Base-by-base conservation (phyloP, 2,797 vertebrate species). In the Apogon hyalosoma region DNA sequence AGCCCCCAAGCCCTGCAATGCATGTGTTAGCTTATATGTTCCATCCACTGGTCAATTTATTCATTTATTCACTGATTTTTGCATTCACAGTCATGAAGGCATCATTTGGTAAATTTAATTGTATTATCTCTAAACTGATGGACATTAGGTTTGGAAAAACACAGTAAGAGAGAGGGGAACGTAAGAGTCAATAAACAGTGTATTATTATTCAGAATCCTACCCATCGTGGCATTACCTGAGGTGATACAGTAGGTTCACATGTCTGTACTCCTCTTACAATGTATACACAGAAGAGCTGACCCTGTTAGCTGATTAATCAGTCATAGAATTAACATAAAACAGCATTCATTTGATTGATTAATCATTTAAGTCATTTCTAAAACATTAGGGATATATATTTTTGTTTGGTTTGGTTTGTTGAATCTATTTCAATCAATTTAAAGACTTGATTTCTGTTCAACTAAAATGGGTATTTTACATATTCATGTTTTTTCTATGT, bases 1-100 rank as follows among this genome's bases (percentile, higher is more conserved):
- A 90, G 90, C 91, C 93, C 93, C 85, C 84, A 28, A 90, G 93
- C 92, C 63, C 79, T 75, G 69, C 84, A 83, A 82, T 58, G 85
- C 89, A 86, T 80, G 87, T 88, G 87, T 85, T 87, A 72, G 79
- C 83, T 90, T 84, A 85, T 82, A 84, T 79, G 78, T 75, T 79
- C 80, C 82, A 79, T 86, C 77, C 78, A 63, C 72, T 55, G 75
- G 82, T 73, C 84, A 87, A 90, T 88, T 90, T 90, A 90, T 91
- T 91, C 87, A 92, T 92, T 70, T 91, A 92, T 93, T 86, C 90
- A 80, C 39, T 73, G 53, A 45, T 67, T 77, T 83, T 63, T 68
- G 75, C 70, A 80, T 73, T 82, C 60, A 40, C 76, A 76, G 74
- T 81, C 80, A 69, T 57, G 75, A 78, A 79, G 84, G 75, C 73